A percentile compares a stretch with the other conserved stretches of the same genome.
These are phyloP conservation scores for Malurus leucopterus DNA, from an alignment of 2,797 vertebrate species.

Conservation along the genomic window DNA sequence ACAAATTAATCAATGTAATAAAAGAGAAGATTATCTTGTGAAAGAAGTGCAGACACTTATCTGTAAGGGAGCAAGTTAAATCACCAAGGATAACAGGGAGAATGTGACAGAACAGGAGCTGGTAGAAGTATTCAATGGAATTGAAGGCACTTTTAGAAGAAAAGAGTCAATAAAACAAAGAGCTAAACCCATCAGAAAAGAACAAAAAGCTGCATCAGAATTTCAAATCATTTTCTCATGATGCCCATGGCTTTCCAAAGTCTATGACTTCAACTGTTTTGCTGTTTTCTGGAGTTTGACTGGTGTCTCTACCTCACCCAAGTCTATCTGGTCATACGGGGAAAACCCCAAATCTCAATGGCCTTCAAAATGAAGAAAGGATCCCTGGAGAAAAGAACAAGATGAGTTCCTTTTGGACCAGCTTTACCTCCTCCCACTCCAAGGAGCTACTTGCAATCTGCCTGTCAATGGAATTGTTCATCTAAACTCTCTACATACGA, in stretches of 20 bases:
- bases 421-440: neutral
- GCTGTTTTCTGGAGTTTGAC: neutral
- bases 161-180: neutral
- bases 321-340: neutral
- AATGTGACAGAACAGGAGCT: neutral
- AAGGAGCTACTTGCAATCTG: neutral
- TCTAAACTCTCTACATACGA: neutral
- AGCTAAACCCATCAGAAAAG: neutral
- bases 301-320: neutral
- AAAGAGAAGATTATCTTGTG: neutral
- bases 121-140: neutral
- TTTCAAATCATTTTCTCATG: neutral
- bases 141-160: neutral
- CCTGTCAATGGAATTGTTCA: neutral
- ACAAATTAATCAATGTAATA: neutral
- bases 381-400: neutral
- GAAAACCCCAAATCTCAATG: neutral
- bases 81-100: neutral
- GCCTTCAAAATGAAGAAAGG: neutral
- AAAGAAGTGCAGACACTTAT: neutral
- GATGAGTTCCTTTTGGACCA: neutral
- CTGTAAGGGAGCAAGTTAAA: neutral
- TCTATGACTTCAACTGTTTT: neutral
- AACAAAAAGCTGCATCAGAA: neutral
- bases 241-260: neutral